Evolutionary conservation across 2,888 invertebrate species (phyloP).

Genomic region (Caenorhabditis virilis): DNA sequence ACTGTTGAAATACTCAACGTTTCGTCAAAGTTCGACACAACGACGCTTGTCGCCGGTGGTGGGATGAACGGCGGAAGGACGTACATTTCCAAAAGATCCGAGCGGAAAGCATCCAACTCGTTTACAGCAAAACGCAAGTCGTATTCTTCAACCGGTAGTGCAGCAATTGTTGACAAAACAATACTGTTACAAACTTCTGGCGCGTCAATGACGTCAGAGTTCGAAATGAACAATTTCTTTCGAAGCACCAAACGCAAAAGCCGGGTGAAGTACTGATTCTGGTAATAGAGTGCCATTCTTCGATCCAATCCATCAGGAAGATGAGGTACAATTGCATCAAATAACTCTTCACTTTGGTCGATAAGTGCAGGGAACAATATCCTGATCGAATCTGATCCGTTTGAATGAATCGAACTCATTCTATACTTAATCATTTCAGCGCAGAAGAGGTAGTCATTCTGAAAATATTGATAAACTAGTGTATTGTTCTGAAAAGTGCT

Average conservation of each 20-base stretch:
- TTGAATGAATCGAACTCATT: neutral
- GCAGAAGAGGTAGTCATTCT: neutral
- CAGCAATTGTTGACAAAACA: neutral
- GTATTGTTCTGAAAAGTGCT: too few relatives aligned
- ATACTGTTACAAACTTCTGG: neutral
- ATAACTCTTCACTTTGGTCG: neutral
- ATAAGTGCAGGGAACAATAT: neutral
- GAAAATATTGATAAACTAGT: too few relatives aligned
- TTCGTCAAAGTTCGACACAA: too few relatives aligned
- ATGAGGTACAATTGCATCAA: neutral
- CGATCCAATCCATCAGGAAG: conserved; percentile 2
- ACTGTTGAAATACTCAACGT: too few relatives aligned
- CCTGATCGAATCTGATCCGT: neutral
- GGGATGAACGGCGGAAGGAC: neutral
- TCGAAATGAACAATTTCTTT: neutral
- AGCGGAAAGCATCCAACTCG: neutral
- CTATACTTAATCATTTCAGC: neutral
- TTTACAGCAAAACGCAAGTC: neutral
- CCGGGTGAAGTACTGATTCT: neutral
- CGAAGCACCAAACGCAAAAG: neutral
- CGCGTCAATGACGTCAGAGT: neutral
- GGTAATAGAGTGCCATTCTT: conserved; percentile 4
- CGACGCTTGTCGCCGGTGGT: too few relatives aligned
- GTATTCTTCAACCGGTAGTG: neutral
- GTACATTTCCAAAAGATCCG: neutral